These are phyloP conservation scores for Pagrus major DNA, from an alignment of 2,113 vertebrate species.

Conservation along the genomic window DNA sequence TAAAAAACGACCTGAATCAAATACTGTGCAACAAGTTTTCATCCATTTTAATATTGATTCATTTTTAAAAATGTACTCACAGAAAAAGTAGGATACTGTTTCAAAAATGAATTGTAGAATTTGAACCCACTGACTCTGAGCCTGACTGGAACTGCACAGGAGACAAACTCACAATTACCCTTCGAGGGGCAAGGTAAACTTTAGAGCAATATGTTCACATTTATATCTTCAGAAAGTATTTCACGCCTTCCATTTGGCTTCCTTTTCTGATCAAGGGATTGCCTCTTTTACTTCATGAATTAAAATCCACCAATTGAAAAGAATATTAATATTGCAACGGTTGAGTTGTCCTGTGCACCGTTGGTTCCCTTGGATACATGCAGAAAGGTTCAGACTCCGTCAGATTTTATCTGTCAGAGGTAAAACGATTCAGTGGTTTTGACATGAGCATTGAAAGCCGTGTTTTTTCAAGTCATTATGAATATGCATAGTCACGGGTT, in stretches of 20 bases:
- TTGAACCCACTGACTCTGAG: not conserved
- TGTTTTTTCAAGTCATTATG: slow-evolving; percentile 21
- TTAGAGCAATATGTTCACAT: slow-evolving; percentile 3
- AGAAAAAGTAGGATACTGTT: no score
- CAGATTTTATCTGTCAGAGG: not conserved
- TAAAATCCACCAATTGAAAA: not conserved
- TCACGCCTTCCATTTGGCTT: not conserved
- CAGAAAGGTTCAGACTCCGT: not conserved
- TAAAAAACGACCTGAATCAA: not conserved
- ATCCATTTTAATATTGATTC: no score
- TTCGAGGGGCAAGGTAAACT: not conserved
- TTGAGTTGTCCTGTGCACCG: not conserved
- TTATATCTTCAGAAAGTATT: not conserved
- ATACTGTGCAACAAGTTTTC: no score
- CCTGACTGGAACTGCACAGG: not conserved
- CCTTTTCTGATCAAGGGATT: not conserved
- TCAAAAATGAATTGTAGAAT: no score
- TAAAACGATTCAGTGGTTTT: not conserved
- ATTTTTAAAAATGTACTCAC: no score
- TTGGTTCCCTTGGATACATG: not conserved
- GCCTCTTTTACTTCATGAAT: not conserved
- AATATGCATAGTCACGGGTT: slow-evolving; percentile 39
- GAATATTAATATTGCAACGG: no score
- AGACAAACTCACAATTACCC: not conserved
- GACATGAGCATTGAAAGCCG: not conserved